Conservation (phyloP, 2,797 vertebrate species). For the Onychomys leucogaster region DNA sequence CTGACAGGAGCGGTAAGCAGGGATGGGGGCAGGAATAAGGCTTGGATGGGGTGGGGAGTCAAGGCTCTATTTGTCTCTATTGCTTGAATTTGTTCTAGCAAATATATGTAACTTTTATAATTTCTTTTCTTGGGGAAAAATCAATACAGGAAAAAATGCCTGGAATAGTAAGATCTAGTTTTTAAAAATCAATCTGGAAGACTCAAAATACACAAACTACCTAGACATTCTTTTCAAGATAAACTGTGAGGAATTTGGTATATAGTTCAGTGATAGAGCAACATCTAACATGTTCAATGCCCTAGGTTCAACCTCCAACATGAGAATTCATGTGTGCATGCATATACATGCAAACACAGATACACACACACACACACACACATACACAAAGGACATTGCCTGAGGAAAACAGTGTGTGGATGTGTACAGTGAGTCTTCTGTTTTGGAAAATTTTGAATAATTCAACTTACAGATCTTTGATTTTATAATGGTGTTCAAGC, state of each 20-base stretch:
- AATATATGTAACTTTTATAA: conserved; percentile 42
- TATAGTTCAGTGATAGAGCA: background rate
- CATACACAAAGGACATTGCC: background rate
- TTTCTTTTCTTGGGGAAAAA: conserved; percentile 60
- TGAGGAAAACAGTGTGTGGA: background rate
- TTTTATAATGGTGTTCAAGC: background rate
- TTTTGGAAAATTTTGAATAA: background rate
- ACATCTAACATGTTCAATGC: background rate
- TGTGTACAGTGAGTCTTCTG: background rate
- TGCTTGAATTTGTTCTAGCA: conserved; percentile 34
- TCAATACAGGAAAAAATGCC: conserved; percentile 61
- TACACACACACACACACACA: background rate
- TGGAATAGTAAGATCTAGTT: background rate
- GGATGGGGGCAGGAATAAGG: background rate
- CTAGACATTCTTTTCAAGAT: background rate
- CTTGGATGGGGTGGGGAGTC: accelerated
- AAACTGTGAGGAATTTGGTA: background rate
- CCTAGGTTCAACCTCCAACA: background rate
- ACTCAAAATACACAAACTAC: background rate
- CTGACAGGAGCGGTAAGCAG: background rate
- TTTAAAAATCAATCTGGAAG: conserved; percentile 56
- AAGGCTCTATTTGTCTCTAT: background rate
- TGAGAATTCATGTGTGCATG: background rate
- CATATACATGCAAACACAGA: background rate
- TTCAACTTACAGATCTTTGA: background rate